Evolutionary conservation across 1,140 invertebrate species (phyloP), one percentile per base, ranked within the genome.

Genomic region (Drosophila repletoides): DNA sequence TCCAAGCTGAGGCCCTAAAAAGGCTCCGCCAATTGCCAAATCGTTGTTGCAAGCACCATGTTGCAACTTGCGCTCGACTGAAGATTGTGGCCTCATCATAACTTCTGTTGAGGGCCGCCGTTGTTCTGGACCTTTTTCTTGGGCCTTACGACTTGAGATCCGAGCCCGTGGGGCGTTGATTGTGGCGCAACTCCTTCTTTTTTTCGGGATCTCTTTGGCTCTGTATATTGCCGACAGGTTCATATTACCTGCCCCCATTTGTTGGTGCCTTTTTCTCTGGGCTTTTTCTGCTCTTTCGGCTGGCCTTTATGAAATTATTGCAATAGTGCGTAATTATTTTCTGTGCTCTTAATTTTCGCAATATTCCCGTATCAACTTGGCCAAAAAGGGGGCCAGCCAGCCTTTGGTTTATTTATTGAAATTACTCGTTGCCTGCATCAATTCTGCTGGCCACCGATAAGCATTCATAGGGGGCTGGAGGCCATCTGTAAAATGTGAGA

Each of bases 291-390:
- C 41, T 70, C 40, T 67, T 45, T 55, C 43, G 56, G 45, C 67
- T 58, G 56, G 45, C 67, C 53, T 69, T 76, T 83, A 73, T 73
- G 64, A 89, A 89, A 88, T 89, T 84, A 84, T 88, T 63, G 88
- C 83, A 88, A 88, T 63, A 89, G 67, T 89, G 83, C 81, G 80
- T 89, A 89, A 89, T 89, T 89, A 89, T 89, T 89, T 89, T 80
- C 24, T 87, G 76, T 87, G 81, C 80, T 86, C 80, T 86, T 86
- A 86, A 86, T 86, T 87, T 84, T 70, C 60, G 56, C 31, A 64
- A 40, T 60, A 21, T 41, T 55, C 48, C n/a, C n/a, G n/a, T n/a
- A n/a, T n/a, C n/a, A n/a, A n/a, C n/a, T n/a, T n/a, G n/a, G 24
- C 6, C 5, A 36, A 46, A 70, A 45, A 63, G 52, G 45, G 56